Base-by-base conservation (phyloP, 2,888 invertebrate species). In the Tenthredo livida region DNA sequence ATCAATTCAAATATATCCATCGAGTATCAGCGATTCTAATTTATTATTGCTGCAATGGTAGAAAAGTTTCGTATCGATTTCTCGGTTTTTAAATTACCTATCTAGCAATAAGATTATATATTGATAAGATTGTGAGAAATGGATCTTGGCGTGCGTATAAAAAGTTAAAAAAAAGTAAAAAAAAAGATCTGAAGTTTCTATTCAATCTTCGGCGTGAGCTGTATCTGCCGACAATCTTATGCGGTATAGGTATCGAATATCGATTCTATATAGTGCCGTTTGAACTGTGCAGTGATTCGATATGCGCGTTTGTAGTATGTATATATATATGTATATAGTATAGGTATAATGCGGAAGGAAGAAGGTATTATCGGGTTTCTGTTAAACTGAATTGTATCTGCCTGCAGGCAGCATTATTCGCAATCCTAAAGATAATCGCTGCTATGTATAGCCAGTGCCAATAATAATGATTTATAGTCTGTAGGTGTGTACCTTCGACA, bases 381-480 rank as follows among this genome's bases (percentile, higher is more conserved):
- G 37, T 61, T 80, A 61, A 37, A 80, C 37, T 37, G 58, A 80
- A 80, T 80, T 80, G 58, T 80, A 61, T 37, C 80, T 61, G 80
- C 25, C 12, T 54, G 54, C 80, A 61, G 33, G 37, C 58, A 61
- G 61, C 33, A 37, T 54, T 54, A 54, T 80, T 61, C 40, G 80
- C 21, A 80, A 80, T 80, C 61, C 80, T 25, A n/a, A 61, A 80
- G 40, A 37, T 80, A 80, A 40, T 80, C 80, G 37, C 40, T 37
- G 7, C 40, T 29, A 21, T 9, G 61, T 61, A 40, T 61, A 40
- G 6, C n/a, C 29, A 40, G 58, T 40, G 40, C 61, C 80, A 80
- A 61, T 21, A 80, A 43, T 61, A 25, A 40, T 80, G 58, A 80
- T 61, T n/a, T 58, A 17, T 9, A 54, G 15, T 7, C 17, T 3